Conservation (phyloP, 2,888 invertebrate species). For the Tribolium freemani region DNA sequence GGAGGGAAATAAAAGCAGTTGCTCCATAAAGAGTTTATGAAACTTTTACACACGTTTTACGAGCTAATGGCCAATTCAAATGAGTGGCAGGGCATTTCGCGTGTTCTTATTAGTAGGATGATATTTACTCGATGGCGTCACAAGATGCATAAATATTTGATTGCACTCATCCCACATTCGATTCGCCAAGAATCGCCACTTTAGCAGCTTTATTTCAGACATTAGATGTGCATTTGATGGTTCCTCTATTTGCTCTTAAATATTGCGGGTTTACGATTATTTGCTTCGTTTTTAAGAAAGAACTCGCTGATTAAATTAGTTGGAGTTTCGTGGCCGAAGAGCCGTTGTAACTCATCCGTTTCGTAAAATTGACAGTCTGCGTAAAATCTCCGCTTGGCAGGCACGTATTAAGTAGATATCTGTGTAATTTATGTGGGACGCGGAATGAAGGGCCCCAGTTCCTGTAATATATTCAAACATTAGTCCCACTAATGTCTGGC, state of each 20-base stretch:
- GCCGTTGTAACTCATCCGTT: conserved; percentile 21
- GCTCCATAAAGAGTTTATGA: not conserved
- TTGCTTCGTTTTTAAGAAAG: too few relatives aligned
- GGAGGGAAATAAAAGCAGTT: not conserved
- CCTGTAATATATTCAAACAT: conserved; percentile 68
- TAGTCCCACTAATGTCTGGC: conserved; percentile 67
- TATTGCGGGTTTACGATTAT: too few relatives aligned
- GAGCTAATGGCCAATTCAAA: not conserved
- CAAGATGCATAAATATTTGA: not conserved
- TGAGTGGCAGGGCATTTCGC: not conserved
- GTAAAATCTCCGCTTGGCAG: conserved; percentile 63
- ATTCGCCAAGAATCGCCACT: not conserved
- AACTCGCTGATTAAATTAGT: not conserved
- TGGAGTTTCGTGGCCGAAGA: not conserved
- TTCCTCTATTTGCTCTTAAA: too few relatives aligned
- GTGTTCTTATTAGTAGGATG: not conserved
- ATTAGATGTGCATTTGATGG: not conserved
- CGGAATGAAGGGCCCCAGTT: conserved; percentile 53
- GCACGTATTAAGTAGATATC: conserved; percentile 68
- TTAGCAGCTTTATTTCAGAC: not conserved
- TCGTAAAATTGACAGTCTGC: conserved; percentile 60
- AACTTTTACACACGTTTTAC: not conserved
- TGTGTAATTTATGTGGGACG: conserved; percentile 63
- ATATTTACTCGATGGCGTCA: not conserved
- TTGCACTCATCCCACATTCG: not conserved